These are phyloP conservation scores for Streptopelia turtur DNA, from an alignment of 2,797 vertebrate genomes.

Conservation along the genomic window DNA sequence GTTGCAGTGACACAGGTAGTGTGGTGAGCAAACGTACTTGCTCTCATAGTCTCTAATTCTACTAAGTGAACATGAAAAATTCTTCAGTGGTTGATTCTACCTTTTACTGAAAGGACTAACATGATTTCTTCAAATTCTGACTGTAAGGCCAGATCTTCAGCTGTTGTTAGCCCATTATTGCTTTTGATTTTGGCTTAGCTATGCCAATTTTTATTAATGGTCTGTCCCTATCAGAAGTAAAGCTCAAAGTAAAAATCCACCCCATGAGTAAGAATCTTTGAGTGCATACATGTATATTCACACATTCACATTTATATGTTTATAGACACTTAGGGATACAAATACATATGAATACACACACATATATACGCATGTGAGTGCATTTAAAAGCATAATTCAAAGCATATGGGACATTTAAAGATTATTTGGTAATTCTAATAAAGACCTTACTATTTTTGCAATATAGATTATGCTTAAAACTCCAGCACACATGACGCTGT, in stretches of 20 bases:
- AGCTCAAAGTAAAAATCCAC: neutral
- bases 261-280: neutral
- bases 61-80: neutral
- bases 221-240: neutral
- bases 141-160: neutral
- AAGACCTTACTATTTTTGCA: neutral
- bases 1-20: neutral
- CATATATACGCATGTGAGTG: too few species aligned
- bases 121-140: neutral
- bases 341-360: neutral
- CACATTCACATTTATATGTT: neutral
- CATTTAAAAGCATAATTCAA: neutral
- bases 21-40: accelerated
- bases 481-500: neutral
- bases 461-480: neutral
- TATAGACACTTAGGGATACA: neutral
- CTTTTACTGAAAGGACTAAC: neutral
- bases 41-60: neutral
- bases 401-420: neutral
- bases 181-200: neutral
- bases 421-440: neutral
- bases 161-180: neutral
- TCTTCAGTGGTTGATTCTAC: neutral
- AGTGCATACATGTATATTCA: neutral
- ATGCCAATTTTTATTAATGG: neutral